Percentiles rank a stretch among this genome's conserved stretches.
These are phyloP conservation scores for Malacoctenus gilli DNA, from an alignment of 2,797 vertebrate genomes.

Conservation along the genomic window DNA sequence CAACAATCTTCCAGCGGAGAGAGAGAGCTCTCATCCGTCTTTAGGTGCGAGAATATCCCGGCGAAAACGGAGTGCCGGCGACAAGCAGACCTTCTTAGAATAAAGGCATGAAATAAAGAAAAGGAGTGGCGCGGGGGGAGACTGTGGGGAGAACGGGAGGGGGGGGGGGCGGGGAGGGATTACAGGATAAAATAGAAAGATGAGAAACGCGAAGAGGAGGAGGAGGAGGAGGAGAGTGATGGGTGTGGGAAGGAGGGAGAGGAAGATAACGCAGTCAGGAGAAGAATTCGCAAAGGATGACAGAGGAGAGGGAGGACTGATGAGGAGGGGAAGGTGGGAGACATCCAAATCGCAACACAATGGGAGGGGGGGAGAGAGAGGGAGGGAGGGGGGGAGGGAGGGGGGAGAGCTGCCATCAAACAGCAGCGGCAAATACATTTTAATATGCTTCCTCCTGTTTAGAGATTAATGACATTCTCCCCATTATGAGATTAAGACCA, in stretches of 20 bases:
- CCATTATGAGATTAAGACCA: slow-evolving; percentile 5
- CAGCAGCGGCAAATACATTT: slow-evolving; percentile 23
- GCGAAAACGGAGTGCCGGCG: no score
- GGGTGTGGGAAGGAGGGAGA: slow-evolving; percentile 20
- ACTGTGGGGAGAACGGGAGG: slow-evolving; percentile 14
- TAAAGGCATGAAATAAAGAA: background rate
- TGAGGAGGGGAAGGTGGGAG: slow-evolving; percentile 32
- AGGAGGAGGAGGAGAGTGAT: slow-evolving; percentile 40
- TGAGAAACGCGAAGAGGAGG: slow-evolving; percentile 39
- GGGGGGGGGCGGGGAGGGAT: slow-evolving; percentile 44
- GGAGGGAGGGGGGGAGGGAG: slow-evolving; percentile 15
- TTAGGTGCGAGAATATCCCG: background rate
- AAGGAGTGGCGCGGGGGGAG: slow-evolving; percentile 17
- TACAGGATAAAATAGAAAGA: slow-evolving; percentile 51
- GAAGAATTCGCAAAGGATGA: slow-evolving; percentile 38
- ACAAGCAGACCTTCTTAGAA: no score
- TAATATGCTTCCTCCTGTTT: slow-evolving; percentile 26
- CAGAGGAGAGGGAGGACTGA: slow-evolving; percentile 37
- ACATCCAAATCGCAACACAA: slow-evolving; percentile 19
- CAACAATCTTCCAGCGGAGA: slow-evolving; percentile 5
- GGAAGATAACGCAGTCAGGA: slow-evolving; percentile 37
- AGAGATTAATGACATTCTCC: slow-evolving; percentile 22
- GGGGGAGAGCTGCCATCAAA: background rate
- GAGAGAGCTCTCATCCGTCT: background rate
- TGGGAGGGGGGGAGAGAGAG: slow-evolving; percentile 6